phyloP scores from a whole-genome alignment of 2,113 vertebrate genomes.

The Perca fluviatilis region DNA sequence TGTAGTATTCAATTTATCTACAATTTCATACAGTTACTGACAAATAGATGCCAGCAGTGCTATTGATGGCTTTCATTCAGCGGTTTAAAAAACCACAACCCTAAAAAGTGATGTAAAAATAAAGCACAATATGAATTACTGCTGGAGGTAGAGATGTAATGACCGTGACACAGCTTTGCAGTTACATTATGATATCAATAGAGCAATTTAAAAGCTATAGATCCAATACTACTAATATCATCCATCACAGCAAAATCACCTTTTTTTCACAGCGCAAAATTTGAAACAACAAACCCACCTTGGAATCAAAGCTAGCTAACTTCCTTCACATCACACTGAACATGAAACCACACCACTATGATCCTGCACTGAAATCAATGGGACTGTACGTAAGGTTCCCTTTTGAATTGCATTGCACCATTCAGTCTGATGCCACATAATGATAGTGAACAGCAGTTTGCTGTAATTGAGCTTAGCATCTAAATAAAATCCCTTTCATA shows the following conservation, averaged over 20 bases:
- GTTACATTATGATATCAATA: background rate
- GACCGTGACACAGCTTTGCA: background rate
- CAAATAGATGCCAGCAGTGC: background rate
- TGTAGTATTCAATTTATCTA: background rate
- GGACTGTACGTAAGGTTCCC: too few species aligned
- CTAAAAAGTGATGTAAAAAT: background rate
- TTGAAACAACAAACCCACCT: background rate
- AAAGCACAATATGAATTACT: background rate
- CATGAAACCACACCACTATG: too few species aligned
- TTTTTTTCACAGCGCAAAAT: background rate
- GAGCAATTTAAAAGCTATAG: background rate
- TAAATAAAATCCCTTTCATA: background rate
- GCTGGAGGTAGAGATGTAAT: background rate
- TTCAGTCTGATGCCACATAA: background rate
- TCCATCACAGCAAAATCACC: background rate
- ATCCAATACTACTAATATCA: background rate
- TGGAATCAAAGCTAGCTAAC: background rate
- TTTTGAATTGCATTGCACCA: too few species aligned
- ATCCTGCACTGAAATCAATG: too few species aligned
- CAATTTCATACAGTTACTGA: background rate
- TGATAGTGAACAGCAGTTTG: background rate
- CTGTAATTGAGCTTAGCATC: background rate
- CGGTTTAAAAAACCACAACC: background rate
- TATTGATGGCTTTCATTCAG: conserved; percentile 1
- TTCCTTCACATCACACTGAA: background rate